Evolutionary conservation across 2,113 vertebrate genomes (phyloP).

Genomic region (Harpagus bidentatus): DNA sequence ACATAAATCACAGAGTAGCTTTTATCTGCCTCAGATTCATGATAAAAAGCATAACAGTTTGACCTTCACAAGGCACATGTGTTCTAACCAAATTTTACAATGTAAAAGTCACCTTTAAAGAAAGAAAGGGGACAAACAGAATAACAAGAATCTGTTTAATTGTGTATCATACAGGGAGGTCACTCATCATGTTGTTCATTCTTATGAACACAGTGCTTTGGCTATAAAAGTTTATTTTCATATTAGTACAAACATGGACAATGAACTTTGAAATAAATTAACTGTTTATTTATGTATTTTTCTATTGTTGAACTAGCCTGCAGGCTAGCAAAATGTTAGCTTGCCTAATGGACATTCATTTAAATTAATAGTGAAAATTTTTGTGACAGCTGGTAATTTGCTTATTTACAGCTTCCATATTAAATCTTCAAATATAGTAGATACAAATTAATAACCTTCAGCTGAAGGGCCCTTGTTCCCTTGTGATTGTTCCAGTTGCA

Average conservation of each 20-base stretch:
- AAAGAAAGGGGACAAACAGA: background rate
- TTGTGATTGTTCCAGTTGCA: background rate
- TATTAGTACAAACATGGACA: background rate
- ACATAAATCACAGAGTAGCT: background rate
- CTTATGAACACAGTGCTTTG: background rate
- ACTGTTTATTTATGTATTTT: conserved; percentile 35
- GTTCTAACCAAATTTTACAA: background rate
- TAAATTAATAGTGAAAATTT: conserved; percentile 55
- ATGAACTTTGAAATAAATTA: conserved; percentile 39
- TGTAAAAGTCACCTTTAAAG: background rate
- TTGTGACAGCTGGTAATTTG: conserved; percentile 67
- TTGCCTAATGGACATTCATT: conserved; percentile 45
- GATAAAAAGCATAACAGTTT: conserved; percentile 21
- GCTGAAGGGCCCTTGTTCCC: background rate
- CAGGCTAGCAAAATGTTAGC: conserved; percentile 42
- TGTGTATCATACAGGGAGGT: background rate
- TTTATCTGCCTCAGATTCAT: conserved; percentile 5
- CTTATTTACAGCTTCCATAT: conserved; percentile 67
- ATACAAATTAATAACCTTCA: conserved; percentile 39
- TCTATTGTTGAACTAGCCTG: conserved; percentile 28
- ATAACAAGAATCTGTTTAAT: background rate
- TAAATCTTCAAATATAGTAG: conserved; percentile 22
- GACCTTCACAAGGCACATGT: background rate
- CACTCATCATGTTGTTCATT: background rate
- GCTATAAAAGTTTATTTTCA: conserved; percentile 24